Base-by-base conservation (phyloP, 2,888 invertebrate species). In the Liopterus haemorrhoidalis region DNA sequence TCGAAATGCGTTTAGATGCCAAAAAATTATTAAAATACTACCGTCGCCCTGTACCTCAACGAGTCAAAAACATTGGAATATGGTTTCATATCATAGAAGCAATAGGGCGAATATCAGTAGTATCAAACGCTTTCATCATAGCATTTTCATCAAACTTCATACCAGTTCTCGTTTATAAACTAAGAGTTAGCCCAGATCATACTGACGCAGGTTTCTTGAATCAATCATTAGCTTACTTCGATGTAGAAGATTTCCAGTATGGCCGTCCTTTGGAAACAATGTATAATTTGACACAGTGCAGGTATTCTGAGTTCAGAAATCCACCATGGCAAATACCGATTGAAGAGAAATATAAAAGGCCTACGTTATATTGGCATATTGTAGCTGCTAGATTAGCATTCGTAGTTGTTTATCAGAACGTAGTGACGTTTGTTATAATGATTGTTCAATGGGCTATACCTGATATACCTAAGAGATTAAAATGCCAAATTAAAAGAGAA, bases 111-210 rank as follows among this genome's bases (percentile, higher is more conserved):
- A 73, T 89, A 47, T 79, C 87, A 5, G 82, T 88, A 3, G 76
- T 82, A 9, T 82, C 85, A 0, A 89, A 88, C 67, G 88, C 85
- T 62, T 75, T 81, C 62, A 64, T 61, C 16, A 86, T 91, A 59
- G 88, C 89, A 25, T 84, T 90, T 68, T 87, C 89, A 6, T 86
- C 87, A 0, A 84, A 86, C 65, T 81, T 87, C 60, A 84, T 90
- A 59, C 88, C 88, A 12, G 78, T 81, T 57, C 60, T 87, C 49
- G 81, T 87, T 16, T 90, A 88, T 62, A 67, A 67, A 51, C 58
- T 72, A 41, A 68, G 70, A 21, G 72, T 74, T 25, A 76, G 73
- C 57, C 50, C 54, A 3, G 64, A 71, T 36, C 65, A 70, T 11
- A 70, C 74, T 0, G 71, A 82, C 16, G 58, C 66, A 9, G 82